phyloP scores from a whole-genome alignment of 2,888 invertebrate species.

The Oscheius onirici region DNA sequence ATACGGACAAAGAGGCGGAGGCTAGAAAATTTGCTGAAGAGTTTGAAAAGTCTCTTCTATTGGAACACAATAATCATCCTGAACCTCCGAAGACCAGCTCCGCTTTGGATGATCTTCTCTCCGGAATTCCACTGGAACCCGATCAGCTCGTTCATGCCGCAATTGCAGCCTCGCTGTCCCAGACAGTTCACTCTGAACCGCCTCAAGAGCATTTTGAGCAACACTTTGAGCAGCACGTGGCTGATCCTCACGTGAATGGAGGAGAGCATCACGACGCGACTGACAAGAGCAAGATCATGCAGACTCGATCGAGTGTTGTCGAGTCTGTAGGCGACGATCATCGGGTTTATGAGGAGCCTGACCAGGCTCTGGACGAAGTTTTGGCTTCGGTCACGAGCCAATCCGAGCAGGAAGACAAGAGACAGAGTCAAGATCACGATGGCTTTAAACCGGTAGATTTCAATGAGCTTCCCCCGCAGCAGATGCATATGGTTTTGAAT shows the following conservation, averaged over 20 bases:
- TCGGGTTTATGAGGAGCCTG: conserved; percentile 21
- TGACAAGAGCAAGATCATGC: conserved; percentile 26
- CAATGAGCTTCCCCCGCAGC: conserved; percentile 12
- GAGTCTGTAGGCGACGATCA: conserved; percentile 21
- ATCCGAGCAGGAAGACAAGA: conserved; percentile 17
- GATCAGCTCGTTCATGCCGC: conserved; percentile 17
- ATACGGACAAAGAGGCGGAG: conserved; percentile 23
- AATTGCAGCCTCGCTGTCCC: conserved; percentile 18
- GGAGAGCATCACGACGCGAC: background rate
- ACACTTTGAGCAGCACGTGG: background rate
- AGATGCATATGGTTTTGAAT: conserved; percentile 18
- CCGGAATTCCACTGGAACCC: conserved; percentile 1
- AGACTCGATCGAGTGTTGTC: conserved; percentile 33
- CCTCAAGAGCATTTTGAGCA: background rate
- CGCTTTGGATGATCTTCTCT: conserved; percentile 14
- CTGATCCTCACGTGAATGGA: conserved; percentile 3
- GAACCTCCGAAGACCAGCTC: background rate
- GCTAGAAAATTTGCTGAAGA: conserved; percentile 8
- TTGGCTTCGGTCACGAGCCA: conserved; percentile 24
- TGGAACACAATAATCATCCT: background rate
- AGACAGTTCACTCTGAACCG: background rate
- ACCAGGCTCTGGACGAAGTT: conserved; percentile 22
- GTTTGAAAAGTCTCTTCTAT: background rate
- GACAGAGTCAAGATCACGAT: conserved; percentile 1
- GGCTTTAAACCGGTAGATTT: conserved; percentile 16